Evolutionary conservation across 2,888 invertebrate species (phyloP), one percentile per base, ranked within the genome.

Genomic region (Malthinus seriepunctatus): DNA sequence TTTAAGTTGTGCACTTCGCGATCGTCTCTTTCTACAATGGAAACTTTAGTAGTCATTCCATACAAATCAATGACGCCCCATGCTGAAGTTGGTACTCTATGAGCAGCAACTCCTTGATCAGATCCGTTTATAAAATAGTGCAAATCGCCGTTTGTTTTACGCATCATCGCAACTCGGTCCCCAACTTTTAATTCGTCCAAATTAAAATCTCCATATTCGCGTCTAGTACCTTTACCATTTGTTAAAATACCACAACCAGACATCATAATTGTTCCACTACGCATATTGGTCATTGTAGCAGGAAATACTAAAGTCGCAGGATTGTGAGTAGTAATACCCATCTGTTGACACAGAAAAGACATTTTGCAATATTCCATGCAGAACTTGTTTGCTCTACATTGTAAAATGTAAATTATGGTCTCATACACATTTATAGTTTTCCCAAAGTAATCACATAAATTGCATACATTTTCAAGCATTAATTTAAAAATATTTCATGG

Each of bases 271-370:
- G 93, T 94, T 7, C 95, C 89, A 15, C 89, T 88, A 56, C 95
- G 87, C 91, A 97, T 92, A 76, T 97, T 97, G 0, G 97, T 97
- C 95, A 97, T 96, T 1, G 97, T 97, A 0, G 96, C 94, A 2
- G 97, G 97, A 77, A 96, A 96, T 60, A 95, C 89, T 56, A 97
- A 82, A 0, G 88, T 88, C 1, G 88, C 87, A 2, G 97, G 97
- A 79, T 95, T 93, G 74, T 97, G 96, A 8, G 93, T 91, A 0
- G 96, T 96, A 7, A 97, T 90, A 33, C 95, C 96, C 66, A 95
- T 93, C 84, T 88, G 76, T 53, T 15, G 15, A 35, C 23, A 23
- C 23, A 23, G 23, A 23, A 23, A 23, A 23, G 23, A 5, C 23
- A 23, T 5, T 23, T 23, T n/a, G 3, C 23, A 23, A 23, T 23